Evolutionary conservation across 1,140 invertebrate genomes (phyloP).

Genomic region (Solenopsis fugax): DNA sequence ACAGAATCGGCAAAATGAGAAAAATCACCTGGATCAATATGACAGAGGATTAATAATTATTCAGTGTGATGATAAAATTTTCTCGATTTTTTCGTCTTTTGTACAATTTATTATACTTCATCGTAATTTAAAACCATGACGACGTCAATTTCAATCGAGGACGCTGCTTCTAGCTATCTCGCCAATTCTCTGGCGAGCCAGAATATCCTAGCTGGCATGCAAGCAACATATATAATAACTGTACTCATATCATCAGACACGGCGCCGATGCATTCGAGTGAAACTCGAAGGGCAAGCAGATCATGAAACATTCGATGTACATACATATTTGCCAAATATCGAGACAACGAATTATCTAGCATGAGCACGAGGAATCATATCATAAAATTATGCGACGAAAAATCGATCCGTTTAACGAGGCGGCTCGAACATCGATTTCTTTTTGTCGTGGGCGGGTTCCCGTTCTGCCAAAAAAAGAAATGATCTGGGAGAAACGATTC

Average conservation of each 20-base stretch:
- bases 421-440: background rate
- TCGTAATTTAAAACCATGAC: background rate
- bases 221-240: conserved; percentile 11
- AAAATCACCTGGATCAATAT: no score
- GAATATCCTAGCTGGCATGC: background rate
- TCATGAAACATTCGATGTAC: conserved; percentile 29
- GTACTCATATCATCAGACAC: conserved; percentile 6
- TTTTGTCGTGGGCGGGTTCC: background rate
- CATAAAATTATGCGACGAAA: background rate
- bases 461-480: conserved; percentile 51
- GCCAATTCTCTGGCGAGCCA: background rate
- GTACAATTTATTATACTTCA: background rate
- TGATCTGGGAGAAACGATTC: conserved; percentile 35
- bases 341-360: background rate
- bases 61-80: background rate
- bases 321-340: background rate
- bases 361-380: background rate
- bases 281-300: background rate
- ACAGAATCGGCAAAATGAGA: no score
- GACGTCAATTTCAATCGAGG: background rate
- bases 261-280: background rate
- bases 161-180: background rate
- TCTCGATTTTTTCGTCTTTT: background rate
- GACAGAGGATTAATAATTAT: no score
- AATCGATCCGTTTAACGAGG: background rate